phyloP scores from a whole-genome alignment of 2,888 invertebrate species.

The Drosophila setosimentum region DNA sequence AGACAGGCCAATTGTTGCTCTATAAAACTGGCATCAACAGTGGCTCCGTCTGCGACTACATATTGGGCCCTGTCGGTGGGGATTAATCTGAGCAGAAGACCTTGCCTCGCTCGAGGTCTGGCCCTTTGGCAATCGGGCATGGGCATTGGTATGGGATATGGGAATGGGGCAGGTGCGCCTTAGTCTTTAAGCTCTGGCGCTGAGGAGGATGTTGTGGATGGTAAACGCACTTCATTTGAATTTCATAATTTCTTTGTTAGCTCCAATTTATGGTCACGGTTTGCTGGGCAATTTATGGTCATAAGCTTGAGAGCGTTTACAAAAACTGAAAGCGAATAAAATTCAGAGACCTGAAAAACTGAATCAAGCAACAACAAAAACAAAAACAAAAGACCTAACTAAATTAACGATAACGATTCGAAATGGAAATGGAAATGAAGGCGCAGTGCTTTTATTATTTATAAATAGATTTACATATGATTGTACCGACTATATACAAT shows the following conservation, averaged over 20 bases:
- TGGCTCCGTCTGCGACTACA: slow-evolving; percentile 24
- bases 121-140: slow-evolving; percentile 27
- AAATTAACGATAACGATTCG: slow-evolving; percentile 79
- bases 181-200: slow-evolving; percentile 17
- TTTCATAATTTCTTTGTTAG: slow-evolving; percentile 82
- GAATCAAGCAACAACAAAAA: slow-evolving; percentile 30
- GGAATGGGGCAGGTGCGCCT: slow-evolving; percentile 62
- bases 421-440: slow-evolving; percentile 61
- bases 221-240: slow-evolving; percentile 80
- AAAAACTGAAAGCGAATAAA: slow-evolving; percentile 61
- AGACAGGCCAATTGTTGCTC: slow-evolving; percentile 71
- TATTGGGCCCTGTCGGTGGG: slow-evolving; percentile 64
- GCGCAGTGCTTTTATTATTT: slow-evolving; percentile 43
- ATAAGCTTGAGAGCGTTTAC: slow-evolving; percentile 73
- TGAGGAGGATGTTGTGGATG: slow-evolving; percentile 17
- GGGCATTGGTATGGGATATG: slow-evolving; percentile 9
- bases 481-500: slow-evolving; percentile 12
- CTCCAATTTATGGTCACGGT: slow-evolving; percentile 81
- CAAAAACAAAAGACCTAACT: slow-evolving; percentile 61
- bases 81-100: slow-evolving; percentile 76
- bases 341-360: slow-evolving; percentile 31
- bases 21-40: slow-evolving; percentile 69
- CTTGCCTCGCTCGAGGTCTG: slow-evolving; percentile 60
- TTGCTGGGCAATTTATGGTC: slow-evolving; percentile 78
- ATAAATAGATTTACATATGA: slow-evolving; percentile 52